Base-by-base conservation (phyloP, 1,140 invertebrate genomes). In the Stratiolaelaps scimitus region DNA sequence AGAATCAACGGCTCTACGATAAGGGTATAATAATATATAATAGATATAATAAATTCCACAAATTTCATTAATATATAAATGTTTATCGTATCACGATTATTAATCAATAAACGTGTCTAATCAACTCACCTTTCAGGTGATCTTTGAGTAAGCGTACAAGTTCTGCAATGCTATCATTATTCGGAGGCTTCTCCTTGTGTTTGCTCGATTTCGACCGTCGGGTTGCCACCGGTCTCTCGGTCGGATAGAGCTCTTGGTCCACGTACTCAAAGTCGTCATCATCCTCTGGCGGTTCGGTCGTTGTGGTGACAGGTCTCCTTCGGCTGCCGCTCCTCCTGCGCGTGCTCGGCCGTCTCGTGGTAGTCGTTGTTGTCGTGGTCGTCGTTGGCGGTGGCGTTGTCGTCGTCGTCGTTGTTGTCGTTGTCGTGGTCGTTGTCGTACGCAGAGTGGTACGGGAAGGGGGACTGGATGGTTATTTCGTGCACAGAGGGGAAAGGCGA, bases 391-490 rank as follows among this genome's bases (percentile, higher is more conserved):
- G 6, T 19, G 69, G 64, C 19, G 69, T 71, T 17, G 68, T 47
- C 5, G 70, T 70, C 5, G 68, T 67, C 30, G 68, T 46, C 10
- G 68, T 56, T 43, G 56, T 40, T 44, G 69, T 68, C n/a, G 69
- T 69, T 15, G 71, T 65, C 19, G 65, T 71, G 10, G 43, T 23
- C n/a, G 53, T 67, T 10, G 64, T 67, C 7, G 34, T 67, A 13
- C 45, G 66, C 17, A 47, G 48, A 10, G 45, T 65, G 45, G 46
- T 43, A 1, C 66, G 40, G 13, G 66, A 47, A 7, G 65, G 19
- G 4, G 44, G 20, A 4, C 43, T 66, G 43, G 46, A 23, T 46
- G 7, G 65, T 65, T 23, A 44, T 65, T 40, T 40, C 10, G 10
- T 40, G 5, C 4, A 40, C 5, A 40, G 4, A 40, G 10, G 34